Percentiles rank a stretch among this genome's conserved stretches.
phyloP scores from a whole-genome alignment of 2,888 invertebrate genomes.

The Diarsia rubi region DNA sequence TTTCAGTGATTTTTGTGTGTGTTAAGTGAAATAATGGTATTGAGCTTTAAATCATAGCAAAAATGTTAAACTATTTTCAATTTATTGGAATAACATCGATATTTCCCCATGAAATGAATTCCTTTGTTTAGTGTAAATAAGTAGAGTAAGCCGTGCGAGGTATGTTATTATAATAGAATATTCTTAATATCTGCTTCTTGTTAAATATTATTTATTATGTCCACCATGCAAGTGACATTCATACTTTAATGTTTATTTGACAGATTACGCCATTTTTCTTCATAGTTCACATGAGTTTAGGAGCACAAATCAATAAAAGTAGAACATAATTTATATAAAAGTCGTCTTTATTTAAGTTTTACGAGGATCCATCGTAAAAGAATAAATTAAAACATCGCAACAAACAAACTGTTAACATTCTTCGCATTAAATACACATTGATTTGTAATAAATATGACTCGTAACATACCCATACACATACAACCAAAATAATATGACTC shows the following conservation, averaged over 20 bases:
- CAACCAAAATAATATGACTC: constrained; percentile 72
- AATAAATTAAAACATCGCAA: constrained; percentile 73
- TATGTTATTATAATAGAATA: too few relatives aligned
- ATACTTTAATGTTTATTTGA: neutral
- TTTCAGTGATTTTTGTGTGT: too few relatives aligned
- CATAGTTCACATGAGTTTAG: neutral
- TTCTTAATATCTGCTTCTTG: too few relatives aligned
- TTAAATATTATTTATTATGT: too few relatives aligned
- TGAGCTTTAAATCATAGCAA: neutral
- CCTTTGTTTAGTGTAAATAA: neutral
- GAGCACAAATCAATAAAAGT: constrained; percentile 36
- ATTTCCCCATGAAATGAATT: neutral
- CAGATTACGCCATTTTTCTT: neutral
- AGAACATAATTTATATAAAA: constrained; percentile 47
- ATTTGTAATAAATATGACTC: constrained; percentile 82
- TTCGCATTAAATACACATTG: constrained; percentile 67
- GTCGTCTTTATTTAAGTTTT: constrained; percentile 73
- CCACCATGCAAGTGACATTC: too few relatives aligned
- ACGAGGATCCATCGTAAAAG: constrained; percentile 82
- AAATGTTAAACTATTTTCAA: neutral
- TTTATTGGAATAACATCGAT: too few relatives aligned
- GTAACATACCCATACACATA: constrained; percentile 77
- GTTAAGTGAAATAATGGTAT: too few relatives aligned
- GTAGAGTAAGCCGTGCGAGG: neutral
- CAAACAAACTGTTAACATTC: constrained; percentile 68